Conservation (phyloP, 92 coral and sea anemone genomes). For the Zoanthus solanderi region DNA sequence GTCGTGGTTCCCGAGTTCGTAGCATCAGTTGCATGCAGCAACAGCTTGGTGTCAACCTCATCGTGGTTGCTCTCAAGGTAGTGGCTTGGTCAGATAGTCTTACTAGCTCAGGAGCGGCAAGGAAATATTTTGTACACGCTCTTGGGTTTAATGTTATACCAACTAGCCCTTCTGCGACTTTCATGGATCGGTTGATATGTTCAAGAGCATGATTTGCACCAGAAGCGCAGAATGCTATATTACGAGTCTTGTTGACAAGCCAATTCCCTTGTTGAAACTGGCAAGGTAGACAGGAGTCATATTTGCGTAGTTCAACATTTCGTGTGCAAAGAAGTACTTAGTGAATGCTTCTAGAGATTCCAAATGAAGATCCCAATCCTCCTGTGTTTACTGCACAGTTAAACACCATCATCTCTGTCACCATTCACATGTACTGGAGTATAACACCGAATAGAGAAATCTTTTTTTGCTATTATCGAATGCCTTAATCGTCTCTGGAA, state of each 20-base stretch:
- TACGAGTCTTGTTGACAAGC: constrained; percentile 62
- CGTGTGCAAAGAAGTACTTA: too few species aligned
- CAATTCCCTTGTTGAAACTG: constrained; percentile 62
- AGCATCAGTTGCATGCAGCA: too few species aligned
- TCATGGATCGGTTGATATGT: constrained; percentile 15
- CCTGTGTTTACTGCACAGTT: constrained; percentile 60
- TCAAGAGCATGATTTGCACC: constrained; percentile 62
- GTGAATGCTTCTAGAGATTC: background rate
- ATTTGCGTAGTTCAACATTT: too few species aligned
- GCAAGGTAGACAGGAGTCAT: constrained; percentile 39
- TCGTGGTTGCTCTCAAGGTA: background rate
- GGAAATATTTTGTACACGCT: constrained; percentile 25
- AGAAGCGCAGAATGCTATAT: constrained; percentile 56
- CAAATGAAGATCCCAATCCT: constrained; percentile 41
- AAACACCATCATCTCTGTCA: constrained; percentile 53
- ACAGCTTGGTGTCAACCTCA: too few species aligned
- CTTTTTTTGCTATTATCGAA: constrained; percentile 48
- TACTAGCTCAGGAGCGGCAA: too few species aligned
- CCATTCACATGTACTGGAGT: constrained; percentile 66
- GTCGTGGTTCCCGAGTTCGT: background rate
- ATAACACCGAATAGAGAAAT: constrained; percentile 54
- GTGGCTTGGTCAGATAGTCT: background rate
- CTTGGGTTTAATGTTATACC: constrained; percentile 23
- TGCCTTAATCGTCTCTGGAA: constrained; percentile 54
- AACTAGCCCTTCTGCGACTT: constrained; percentile 53